phyloP scores from a whole-genome alignment of 1,140 invertebrate genomes.

The Nasonia longicornis region DNA sequence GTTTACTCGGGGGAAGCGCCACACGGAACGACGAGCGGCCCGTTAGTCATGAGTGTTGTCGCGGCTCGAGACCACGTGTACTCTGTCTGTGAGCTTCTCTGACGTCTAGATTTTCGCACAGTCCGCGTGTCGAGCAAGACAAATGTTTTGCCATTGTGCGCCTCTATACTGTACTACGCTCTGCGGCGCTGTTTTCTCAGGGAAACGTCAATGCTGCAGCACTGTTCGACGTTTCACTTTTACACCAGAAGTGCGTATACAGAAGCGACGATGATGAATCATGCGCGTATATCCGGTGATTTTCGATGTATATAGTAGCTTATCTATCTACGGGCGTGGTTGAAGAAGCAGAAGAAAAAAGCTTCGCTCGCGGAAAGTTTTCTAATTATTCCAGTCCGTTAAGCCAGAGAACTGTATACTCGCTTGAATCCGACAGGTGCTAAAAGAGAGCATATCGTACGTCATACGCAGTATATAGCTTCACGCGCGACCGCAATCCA shows the following conservation, averaged over 20 bases:
- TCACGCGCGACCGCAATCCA: constrained; percentile 32
- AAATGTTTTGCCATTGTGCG: constrained; percentile 18
- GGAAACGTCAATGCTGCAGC: not conserved
- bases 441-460: constrained; percentile 15
- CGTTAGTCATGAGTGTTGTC: constrained; percentile 25
- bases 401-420: constrained; percentile 11
- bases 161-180: too few relatives aligned
- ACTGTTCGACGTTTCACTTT: not conserved
- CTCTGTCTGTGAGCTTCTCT: not conserved
- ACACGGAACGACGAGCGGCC: not conserved
- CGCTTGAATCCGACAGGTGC: constrained; percentile 19
- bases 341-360: not conserved
- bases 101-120: constrained; percentile 4
- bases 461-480: constrained; percentile 23
- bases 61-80: not conserved
- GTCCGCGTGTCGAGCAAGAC: not conserved
- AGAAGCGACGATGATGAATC: too few relatives aligned
- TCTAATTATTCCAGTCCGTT: constrained; percentile 28
- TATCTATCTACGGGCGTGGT: not conserved
- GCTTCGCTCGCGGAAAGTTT: not conserved
- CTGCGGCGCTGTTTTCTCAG: not conserved
- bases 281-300: too few relatives aligned
- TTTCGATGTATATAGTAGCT: too few relatives aligned
- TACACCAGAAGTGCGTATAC: too few relatives aligned
- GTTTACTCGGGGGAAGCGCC: too few relatives aligned